Percentiles rank a stretch among this genome's conserved stretches.
Conservation (phyloP, 2,797 vertebrate genomes). For the Picus viridis region DNA sequence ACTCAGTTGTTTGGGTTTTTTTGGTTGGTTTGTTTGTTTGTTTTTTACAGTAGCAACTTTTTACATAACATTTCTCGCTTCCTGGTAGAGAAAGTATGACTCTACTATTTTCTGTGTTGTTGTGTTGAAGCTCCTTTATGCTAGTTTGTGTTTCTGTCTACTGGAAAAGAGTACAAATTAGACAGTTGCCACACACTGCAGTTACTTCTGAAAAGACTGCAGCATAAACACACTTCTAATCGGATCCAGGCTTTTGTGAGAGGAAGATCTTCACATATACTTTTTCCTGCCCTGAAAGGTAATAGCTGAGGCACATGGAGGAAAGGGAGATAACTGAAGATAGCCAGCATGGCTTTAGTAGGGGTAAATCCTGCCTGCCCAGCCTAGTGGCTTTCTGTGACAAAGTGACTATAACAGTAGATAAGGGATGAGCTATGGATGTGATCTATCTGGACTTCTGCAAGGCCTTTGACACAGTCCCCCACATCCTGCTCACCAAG, state of each 20-base stretch:
- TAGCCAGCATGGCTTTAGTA: no score
- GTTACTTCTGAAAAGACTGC: neutral
- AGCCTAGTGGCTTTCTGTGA: no score
- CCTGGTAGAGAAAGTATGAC: neutral
- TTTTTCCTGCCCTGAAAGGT: neutral
- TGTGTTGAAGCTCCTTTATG: neutral
- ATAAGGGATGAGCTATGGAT: no score
- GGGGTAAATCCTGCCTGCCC: no score
- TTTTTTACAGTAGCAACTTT: neutral
- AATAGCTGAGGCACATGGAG: neutral
- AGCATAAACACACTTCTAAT: neutral
- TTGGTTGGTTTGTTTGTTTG: accelerated
- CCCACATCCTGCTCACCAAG: no score
- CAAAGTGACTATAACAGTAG: no score
- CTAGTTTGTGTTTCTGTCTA: neutral
- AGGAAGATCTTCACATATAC: accelerated
- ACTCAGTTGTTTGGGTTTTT: neutral
- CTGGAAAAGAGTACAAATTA: neutral
- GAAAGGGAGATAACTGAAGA: no score
- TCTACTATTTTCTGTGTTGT: accelerated
- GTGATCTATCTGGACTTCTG: no score
- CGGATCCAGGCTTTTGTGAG: neutral
- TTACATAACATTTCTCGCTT: neutral
- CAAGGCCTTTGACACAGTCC: no score
- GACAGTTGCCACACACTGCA: neutral